Conservation (phyloP, 2,888 invertebrate genomes). For the Scaeva pyrastri region DNA sequence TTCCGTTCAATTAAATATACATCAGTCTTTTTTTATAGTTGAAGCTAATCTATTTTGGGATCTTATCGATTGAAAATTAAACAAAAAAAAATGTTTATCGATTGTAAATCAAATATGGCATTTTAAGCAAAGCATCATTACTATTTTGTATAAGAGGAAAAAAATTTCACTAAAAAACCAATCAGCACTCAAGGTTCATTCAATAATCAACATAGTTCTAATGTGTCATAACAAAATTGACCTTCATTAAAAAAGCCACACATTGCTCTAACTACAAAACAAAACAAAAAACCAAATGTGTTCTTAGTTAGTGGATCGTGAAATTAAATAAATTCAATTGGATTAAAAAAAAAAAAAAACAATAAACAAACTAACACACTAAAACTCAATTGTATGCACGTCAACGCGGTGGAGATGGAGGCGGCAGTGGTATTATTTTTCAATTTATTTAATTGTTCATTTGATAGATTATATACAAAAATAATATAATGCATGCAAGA, state of each 20-base stretch:
- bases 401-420: not conserved
- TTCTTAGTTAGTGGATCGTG: slow-evolving; percentile 30
- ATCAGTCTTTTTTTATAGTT: not conserved
- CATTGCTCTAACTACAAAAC: not conserved
- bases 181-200: slow-evolving; percentile 61
- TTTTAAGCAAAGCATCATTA: not conserved
- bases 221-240: slow-evolving; percentile 65
- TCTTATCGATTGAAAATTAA: not conserved
- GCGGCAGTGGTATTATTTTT: slow-evolving; percentile 9
- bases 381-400: slow-evolving; percentile 7
- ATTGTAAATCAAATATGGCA: not conserved
- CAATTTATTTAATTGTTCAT: slow-evolving; percentile 22
- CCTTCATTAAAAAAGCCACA: slow-evolving; percentile 44
- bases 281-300: slow-evolving; percentile 33
- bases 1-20: not conserved
- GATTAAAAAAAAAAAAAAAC: slow-evolving; percentile 8
- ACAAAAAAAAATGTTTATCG: not conserved
- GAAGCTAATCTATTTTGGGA: not conserved
- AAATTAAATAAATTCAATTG: slow-evolving; percentile 20
- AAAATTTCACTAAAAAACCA: slow-evolving; percentile 40
- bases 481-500: too few species aligned
- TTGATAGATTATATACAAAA: not conserved
- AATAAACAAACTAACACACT: not conserved
- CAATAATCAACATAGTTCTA: slow-evolving; percentile 67
- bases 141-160: slow-evolving; percentile 11